A percentile compares a stretch with the other conserved stretches of the same genome.
Evolutionary conservation across 2,888 invertebrate genomes (phyloP).

Genomic region (Pyralis farinalis): DNA sequence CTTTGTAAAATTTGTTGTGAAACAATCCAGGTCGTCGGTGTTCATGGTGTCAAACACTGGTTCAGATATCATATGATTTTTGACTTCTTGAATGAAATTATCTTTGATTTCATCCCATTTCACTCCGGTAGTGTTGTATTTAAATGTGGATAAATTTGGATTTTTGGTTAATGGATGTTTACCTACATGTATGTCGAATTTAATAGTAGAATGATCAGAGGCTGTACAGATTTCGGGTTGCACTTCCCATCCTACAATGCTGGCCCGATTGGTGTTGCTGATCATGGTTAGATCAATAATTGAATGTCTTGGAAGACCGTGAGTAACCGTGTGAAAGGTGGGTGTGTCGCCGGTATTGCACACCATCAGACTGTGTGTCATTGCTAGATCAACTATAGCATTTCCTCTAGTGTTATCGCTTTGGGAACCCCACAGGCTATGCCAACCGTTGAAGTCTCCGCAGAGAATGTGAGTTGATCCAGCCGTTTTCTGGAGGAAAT

Average conservation of each 20-base stretch:
- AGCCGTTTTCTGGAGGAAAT: not conserved
- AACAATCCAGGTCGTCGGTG: not conserved
- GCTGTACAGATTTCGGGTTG: slow-evolving; percentile 4
- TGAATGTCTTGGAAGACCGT: not conserved
- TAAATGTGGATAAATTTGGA: slow-evolving; percentile 6
- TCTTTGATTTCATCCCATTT: not conserved
- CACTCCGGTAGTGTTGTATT: slow-evolving; percentile 9
- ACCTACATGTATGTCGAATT: slow-evolving; percentile 1
- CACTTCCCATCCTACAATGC: slow-evolving; percentile 13
- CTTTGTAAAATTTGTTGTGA: not conserved
- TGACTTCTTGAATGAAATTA: not conserved
- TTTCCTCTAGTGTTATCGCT: slow-evolving; percentile 10
- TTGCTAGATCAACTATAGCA: not conserved
- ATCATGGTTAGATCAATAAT: slow-evolving; percentile 9
- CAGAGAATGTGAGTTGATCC: slow-evolving; percentile 12
- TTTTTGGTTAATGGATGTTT: not conserved
- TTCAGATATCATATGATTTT: not conserved
- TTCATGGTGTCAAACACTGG: not conserved
- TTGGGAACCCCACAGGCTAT: slow-evolving; percentile 18
- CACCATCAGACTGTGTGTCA: not conserved
- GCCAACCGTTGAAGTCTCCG: slow-evolving; percentile 27
- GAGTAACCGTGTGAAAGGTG: not conserved
- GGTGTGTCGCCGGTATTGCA: slow-evolving; percentile 6
- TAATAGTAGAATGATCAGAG: slow-evolving; percentile 16
- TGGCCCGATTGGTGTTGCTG: not conserved